Percentiles rank a stretch among this genome's conserved stretches.
phyloP scores from a whole-genome alignment of 2,797 vertebrate genomes.

The Chanos chanos region DNA sequence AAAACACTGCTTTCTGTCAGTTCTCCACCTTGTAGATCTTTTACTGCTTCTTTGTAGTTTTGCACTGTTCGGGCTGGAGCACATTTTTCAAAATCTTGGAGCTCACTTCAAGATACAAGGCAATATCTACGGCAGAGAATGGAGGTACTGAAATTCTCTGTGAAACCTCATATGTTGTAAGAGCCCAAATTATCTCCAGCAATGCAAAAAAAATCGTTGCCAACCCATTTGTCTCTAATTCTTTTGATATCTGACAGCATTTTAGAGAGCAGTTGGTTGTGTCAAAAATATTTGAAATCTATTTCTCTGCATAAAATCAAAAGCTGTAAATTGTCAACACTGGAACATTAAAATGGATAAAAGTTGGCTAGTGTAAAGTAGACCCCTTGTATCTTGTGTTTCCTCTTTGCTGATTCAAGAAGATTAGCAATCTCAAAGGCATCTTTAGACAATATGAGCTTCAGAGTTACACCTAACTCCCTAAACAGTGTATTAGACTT shows the following conservation, averaged over 20 bases:
- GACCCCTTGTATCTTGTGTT: too few species aligned
- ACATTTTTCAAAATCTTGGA: conserved; percentile 8
- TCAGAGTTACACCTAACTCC: conserved; percentile 1
- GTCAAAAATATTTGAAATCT: conserved; percentile 38
- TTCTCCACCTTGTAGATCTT: conserved; percentile 10
- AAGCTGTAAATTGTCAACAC: conserved; percentile 31
- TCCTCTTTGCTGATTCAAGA: conserved; percentile 15
- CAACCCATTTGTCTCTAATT: conserved; percentile 28
- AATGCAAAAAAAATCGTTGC: conserved; percentile 15
- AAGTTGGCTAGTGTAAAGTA: conserved; percentile 30
- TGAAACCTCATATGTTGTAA: conserved; percentile 9
- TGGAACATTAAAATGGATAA: conserved; percentile 14
- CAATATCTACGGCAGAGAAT: conserved; percentile 29
- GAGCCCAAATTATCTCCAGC: too few species aligned
- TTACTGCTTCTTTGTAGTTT: conserved; percentile 27
- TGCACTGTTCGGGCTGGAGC: conserved; percentile 12
- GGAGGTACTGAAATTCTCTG: conserved; percentile 16
- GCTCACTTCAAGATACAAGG: conserved; percentile 13
- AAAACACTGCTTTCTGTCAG: conserved; percentile 7
- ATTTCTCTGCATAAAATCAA: conserved; percentile 35
- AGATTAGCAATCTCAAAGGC: conserved; percentile 12
- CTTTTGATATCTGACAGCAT: conserved; percentile 30
- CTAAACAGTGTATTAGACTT: conserved; percentile 19
- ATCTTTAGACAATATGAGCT: conserved; percentile 26
- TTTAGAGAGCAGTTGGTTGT: conserved; percentile 22